Base-by-base conservation (phyloP, 2,113 vertebrate species). In the Coryphaenoides rupestris region DNA sequence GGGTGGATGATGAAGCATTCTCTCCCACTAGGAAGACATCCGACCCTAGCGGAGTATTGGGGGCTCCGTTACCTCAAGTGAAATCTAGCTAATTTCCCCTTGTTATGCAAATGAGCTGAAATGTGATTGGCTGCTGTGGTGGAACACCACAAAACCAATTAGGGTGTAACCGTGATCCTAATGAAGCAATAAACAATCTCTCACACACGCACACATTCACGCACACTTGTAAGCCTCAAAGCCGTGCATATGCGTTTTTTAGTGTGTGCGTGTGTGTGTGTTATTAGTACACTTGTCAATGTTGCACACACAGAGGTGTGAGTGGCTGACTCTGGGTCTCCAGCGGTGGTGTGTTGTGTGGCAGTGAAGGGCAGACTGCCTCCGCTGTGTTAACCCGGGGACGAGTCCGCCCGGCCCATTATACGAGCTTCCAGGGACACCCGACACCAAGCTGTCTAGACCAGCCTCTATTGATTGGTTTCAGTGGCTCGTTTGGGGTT, bases 161-260 rank as follows among this genome's bases (percentile, higher is more conserved):
- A 81, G 56, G 63, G 70, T 78, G 73, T 82, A 85, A 81, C 81
- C 74, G 61, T 57, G 68, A 63, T 78, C 74, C 80, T 85, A 87
- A 89, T 88, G 84, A 87, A 84, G 70, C 82, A 66, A 76, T 88
- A 85, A 88, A 88, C 75, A 81, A 79, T 74, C 69, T 76, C 65
- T 61, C n/a, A 22, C n/a, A 23, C 62, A 65, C 67, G 19, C 53
- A 55, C 49, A 40, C 66, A 58, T 33, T 63, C 69, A 66, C 73
- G 73, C 67, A 65, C 75, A 73, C 16, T 55, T 23, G 62, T 72
- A 55, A 40, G 65, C 62, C 74, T 69, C 63, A 19, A 70, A 70
- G 14, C 64, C 73, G 75, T 73, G 33, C 72, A 40, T 40, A 12
- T 40, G 33, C 9, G 33, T 40, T 40, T 26, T 70, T 68, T 78